phyloP scores from a whole-genome alignment of 2,797 vertebrate genomes.

The Cuculus canorus region DNA sequence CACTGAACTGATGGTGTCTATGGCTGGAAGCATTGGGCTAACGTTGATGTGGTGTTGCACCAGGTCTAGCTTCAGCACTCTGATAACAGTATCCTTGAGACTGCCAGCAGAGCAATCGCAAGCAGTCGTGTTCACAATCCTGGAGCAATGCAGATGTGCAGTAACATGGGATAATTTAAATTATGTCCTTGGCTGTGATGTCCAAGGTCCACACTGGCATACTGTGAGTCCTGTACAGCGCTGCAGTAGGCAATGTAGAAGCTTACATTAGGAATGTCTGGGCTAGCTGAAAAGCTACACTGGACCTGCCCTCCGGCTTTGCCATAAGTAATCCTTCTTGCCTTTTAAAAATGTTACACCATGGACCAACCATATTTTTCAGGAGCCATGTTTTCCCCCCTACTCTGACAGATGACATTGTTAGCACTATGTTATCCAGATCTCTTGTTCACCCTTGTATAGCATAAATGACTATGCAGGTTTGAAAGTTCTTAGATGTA shows the following conservation, averaged over 20 bases:
- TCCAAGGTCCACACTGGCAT: not conserved
- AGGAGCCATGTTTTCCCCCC: not conserved
- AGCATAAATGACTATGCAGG: not conserved
- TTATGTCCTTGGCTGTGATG: not conserved
- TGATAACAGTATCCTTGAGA: not conserved
- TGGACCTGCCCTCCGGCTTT: not conserved
- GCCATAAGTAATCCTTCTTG: not conserved
- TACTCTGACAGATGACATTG: not conserved
- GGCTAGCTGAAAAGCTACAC: not conserved
- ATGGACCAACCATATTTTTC: not conserved
- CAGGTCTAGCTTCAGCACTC: not conserved
- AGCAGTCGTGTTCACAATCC: not conserved
- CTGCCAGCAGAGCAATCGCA: not conserved
- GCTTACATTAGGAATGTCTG: too few relatives aligned
- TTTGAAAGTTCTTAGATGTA: not conserved
- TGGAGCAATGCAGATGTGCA: not conserved
- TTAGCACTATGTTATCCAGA: not conserved
- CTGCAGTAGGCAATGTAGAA: too few relatives aligned
- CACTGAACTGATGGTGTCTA: not conserved
- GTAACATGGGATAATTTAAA: not conserved
- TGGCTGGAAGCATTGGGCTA: not conserved
- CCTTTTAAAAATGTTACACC: not conserved
- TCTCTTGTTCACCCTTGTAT: not conserved
- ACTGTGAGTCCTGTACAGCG: too few relatives aligned
- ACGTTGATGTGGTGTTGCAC: not conserved